Base-by-base conservation (phyloP, 2,888 invertebrate species). In the Trimorus sp. region DNA sequence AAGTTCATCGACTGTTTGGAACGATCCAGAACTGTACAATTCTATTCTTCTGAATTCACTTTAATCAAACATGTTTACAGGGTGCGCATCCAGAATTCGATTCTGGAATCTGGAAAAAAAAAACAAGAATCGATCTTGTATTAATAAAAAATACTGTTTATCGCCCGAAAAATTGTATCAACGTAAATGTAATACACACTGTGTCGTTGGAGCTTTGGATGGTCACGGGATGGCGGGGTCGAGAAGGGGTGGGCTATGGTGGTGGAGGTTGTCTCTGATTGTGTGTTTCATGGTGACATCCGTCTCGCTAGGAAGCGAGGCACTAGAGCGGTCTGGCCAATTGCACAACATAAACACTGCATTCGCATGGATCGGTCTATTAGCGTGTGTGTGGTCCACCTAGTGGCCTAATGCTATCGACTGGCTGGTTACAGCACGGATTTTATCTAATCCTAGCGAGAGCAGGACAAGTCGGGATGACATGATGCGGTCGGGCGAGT, bases 181-280 rank as follows among this genome's bases (percentile, higher is more conserved):
- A 92, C 91, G 91, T 89, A 91, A 91, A 91, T 89, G 90, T 91
- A 91, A 91, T 90, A 91, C 90, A 91, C 91, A 91, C 89, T 91
- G 91, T 91, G 89, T 90, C 82, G 82, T 89, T 82, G 84, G 86
- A 78, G 60, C 66, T 77, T 77, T 66, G 80, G 83, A 81, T 76
- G 65, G 63, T 78, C 16, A 69, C 65, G 49, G 73, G 62, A 68
- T 37, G 53, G 26, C 65, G 14, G 77, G 77, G 37, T 51, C 40
- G 53, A 26, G 26, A 26, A 26, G 26, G 26, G 26, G 26, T 26
- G 4, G 26, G 26, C 26, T 26, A 26, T 26, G 40, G 40, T 40
- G n/a, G n/a, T 40, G 40, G 40, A 40, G 12, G 15, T 40, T 38
- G 42, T 85, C 85, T 76, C 62, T 69, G 54, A 68, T 79, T 49